phyloP scores from a whole-genome alignment of 2,113 vertebrate species.

The Coracopsis vasa region DNA sequence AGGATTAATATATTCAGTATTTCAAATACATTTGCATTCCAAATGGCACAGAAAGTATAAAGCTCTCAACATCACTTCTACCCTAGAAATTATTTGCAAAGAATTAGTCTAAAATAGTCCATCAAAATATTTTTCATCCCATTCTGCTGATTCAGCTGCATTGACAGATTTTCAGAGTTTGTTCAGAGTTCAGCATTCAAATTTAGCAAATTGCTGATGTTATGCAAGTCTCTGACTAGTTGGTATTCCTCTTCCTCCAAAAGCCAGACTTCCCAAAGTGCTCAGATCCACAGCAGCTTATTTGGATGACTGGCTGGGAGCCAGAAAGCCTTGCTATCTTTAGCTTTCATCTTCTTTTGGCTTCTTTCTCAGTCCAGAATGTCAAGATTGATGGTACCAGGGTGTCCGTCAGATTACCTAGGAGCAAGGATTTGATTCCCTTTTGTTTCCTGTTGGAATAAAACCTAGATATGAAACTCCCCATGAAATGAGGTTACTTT shows the following conservation, averaged over 20 bases:
- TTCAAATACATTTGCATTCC: neutral
- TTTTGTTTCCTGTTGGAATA: conserved; percentile 5
- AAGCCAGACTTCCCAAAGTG: neutral
- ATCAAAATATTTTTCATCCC: neutral
- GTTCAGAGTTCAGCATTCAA: neutral
- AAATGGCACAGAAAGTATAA: neutral
- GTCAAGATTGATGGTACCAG: neutral
- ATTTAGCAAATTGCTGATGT: neutral
- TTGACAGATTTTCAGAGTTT: neutral
- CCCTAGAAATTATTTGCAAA: neutral
- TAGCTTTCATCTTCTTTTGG: conserved; percentile 7
- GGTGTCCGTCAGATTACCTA: neutral
- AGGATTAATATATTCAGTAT: neutral
- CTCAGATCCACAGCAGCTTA: neutral
- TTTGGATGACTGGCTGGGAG: neutral
- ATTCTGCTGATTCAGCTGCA: neutral
- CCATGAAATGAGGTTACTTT: conserved; percentile 50
- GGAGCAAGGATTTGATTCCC: neutral
- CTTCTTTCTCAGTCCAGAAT: conserved; percentile 14
- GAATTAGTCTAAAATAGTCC: neutral
- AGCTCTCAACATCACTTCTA: neutral
- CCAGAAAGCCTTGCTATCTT: conserved; percentile 9
- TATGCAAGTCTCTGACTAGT: neutral
- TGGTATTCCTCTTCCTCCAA: neutral
- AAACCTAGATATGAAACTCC: conserved; percentile 49